These are phyloP conservation scores for Mesembrinibis cayennensis DNA, from an alignment of 2,113 vertebrate genomes.

Conservation along the genomic window DNA sequence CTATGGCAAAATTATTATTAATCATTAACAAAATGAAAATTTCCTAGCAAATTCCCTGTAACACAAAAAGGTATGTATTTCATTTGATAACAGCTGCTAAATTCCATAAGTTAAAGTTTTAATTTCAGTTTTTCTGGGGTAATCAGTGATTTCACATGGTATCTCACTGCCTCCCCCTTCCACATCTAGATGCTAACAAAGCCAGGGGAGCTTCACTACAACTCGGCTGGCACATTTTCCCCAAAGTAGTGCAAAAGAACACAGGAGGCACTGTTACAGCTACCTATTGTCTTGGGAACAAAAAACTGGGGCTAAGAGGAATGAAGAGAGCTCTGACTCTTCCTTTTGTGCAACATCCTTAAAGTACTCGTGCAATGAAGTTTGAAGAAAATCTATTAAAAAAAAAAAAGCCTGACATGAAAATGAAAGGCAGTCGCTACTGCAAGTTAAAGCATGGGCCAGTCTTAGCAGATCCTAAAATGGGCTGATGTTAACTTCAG, in stretches of 20 bases:
- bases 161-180: neutral
- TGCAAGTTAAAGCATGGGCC: neutral
- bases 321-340: neutral
- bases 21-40: neutral
- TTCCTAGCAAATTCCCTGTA: neutral
- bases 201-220: neutral
- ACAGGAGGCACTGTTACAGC: neutral
- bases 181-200: neutral
- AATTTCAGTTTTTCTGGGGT: neutral
- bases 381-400: neutral
- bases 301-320: neutral
- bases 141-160: neutral
- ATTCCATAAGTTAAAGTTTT: neutral
- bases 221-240: neutral
- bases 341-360: neutral
- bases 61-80: neutral
- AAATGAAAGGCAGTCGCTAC: neutral
- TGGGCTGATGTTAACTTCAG: neutral
- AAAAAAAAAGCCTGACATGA: neutral
- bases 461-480: slow-evolving; percentile 16
- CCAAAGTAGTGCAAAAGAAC: neutral
- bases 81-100: neutral
- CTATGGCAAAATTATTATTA: neutral
- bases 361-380: neutral
- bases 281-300: neutral